Percentiles rank a stretch among this genome's conserved stretches.
Conservation (phyloP, 2,797 vertebrate genomes). For the Sebastolobus alascanus region DNA sequence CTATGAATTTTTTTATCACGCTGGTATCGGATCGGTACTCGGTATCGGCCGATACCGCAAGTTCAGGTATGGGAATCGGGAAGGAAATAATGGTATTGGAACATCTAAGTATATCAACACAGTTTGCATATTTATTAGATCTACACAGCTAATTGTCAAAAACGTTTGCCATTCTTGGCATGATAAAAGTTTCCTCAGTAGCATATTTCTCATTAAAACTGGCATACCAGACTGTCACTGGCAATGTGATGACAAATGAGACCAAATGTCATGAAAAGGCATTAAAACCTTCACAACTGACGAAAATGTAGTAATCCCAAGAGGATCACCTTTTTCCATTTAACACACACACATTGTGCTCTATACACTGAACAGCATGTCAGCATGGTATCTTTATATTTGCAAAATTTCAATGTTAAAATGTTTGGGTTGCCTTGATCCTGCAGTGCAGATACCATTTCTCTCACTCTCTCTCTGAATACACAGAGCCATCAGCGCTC, state of each 20-base stretch:
- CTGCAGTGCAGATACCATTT: slow-evolving; percentile 5
- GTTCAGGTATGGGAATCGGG: too few species aligned
- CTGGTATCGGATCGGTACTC: too few species aligned
- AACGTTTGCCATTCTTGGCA: not conserved
- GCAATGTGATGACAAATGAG: not conserved
- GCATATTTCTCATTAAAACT: not conserved
- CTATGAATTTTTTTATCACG: too few species aligned
- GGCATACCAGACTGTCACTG: not conserved
- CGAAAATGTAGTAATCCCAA: not conserved
- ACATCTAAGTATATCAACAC: not conserved
- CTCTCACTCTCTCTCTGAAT: slow-evolving; percentile 21
- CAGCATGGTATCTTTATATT: not conserved
- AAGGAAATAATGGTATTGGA: too few species aligned
- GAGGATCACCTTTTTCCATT: not conserved
- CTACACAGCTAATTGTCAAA: not conserved
- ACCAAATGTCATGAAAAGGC: not conserved
- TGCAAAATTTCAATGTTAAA: not conserved
- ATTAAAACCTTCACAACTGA: not conserved
- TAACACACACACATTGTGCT: not conserved
- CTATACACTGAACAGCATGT: not conserved
- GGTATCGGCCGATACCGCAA: too few species aligned
- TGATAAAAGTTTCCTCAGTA: not conserved
- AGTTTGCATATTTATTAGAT: not conserved
- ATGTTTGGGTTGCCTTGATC: not conserved
- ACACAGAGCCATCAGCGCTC: slow-evolving; percentile 33